phyloP scores from a whole-genome alignment of 2,888 invertebrate species.

The Neoscelio sp. region DNA sequence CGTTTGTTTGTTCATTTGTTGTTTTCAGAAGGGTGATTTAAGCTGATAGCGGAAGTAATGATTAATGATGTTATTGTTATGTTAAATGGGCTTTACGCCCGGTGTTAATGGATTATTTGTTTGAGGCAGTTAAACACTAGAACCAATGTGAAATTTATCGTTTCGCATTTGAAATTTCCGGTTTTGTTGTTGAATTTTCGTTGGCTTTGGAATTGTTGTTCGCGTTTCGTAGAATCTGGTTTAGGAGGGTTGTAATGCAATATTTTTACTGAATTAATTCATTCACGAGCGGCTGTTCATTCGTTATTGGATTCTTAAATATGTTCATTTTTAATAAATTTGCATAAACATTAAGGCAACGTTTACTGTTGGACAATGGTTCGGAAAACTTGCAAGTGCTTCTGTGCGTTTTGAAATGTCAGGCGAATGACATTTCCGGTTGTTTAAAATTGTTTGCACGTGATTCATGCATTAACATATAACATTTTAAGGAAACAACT shows the following conservation, averaged over 20 bases:
- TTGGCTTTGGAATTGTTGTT: neutral
- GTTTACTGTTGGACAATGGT: no score
- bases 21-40: constrained; percentile 38
- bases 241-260: neutral
- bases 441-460: no score
- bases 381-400: no score
- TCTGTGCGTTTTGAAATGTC: no score
- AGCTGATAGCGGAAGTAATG: constrained; percentile 36
- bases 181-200: constrained; percentile 34
- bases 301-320: neutral
- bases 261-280: neutral
- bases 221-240: neutral
- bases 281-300: neutral
- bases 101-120: constrained; percentile 54
- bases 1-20: constrained; percentile 41
- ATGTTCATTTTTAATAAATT: neutral
- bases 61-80: constrained; percentile 57
- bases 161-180: constrained; percentile 31
- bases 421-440: no score
- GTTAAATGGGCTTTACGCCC: constrained; percentile 41
- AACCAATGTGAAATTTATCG: constrained; percentile 47
- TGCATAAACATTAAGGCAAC: no score
- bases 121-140: constrained; percentile 45
- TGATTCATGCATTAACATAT: no score
- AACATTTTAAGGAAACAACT: no score